Base-by-base conservation (phyloP, 2,888 invertebrate genomes). In the Argyresthia goedartella region DNA sequence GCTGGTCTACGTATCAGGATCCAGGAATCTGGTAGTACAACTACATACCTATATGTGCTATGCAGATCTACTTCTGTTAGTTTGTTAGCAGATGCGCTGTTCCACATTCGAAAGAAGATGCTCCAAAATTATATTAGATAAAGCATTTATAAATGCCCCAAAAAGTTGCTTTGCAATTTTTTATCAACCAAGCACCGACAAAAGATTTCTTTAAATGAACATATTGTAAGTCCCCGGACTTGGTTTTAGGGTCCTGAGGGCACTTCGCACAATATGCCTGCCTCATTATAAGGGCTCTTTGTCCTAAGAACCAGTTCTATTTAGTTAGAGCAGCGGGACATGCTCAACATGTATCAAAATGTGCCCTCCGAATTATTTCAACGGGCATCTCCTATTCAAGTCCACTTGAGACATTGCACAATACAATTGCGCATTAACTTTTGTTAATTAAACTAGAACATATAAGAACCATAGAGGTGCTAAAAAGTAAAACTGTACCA, bases 251-350 rank as follows among this genome's bases (percentile, higher is more conserved):
- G 25, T 25, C 25, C 25, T 71, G 66, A 84, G 85, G 76, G 80
- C 72, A 65, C 85, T 82, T 76, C 65, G 66, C 68, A 76, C 84
- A 85, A 84, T 82, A 79, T 80, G 79, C 79, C 75, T 75, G 82
- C 74, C 77, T 85, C 81, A 86, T 85, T 84, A 85, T 85, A 71
- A 79, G 84, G 84, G 85, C 55, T 69, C 80, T 82, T 85, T 86
- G 85, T 86, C 85, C 84, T 85, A 72, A 80, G 71, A 81, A 85
- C 86, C 79, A 78, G 86, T 86, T 80, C 78, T 69, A 73, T 75
- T 76, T 72, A 63, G 72, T 68, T 67, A 71, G 65, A 70, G 76
- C 76, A 79, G 80, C 70, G 74, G 76, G 73, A 74, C 72, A 64
- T 63, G 74, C 75, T 77, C 78, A 81, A 78, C 78, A 74, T 85